Conservation (phyloP, 2,888 invertebrate species). For the Phalera bucephala region DNA sequence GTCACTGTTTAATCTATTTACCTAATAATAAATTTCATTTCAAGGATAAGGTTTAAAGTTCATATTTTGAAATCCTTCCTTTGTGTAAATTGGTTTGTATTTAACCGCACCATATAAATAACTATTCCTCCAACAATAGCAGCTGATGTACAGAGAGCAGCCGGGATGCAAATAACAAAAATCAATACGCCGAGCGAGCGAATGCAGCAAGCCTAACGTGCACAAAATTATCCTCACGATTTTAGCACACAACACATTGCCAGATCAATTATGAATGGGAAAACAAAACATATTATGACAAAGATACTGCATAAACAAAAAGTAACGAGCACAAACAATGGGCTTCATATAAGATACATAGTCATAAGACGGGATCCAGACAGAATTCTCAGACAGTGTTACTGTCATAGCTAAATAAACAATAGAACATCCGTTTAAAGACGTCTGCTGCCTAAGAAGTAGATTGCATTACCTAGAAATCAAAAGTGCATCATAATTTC, state of each 20-base stretch:
- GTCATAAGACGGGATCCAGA: slow-evolving; percentile 35
- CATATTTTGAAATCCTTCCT: neutral
- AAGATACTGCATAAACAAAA: slow-evolving; percentile 13
- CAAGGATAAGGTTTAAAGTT: slow-evolving; percentile 1
- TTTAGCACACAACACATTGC: slow-evolving; percentile 49
- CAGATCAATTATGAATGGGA: slow-evolving; percentile 21
- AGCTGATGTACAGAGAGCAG: slow-evolving; percentile 68
- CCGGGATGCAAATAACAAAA: slow-evolving; percentile 81
- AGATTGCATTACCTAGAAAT: slow-evolving; percentile 40
- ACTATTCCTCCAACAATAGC: slow-evolving; percentile 70
- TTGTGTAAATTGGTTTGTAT: slow-evolving; percentile 10
- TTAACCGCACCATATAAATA: slow-evolving; percentile 45
- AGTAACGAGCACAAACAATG: slow-evolving; percentile 14
- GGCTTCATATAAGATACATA: slow-evolving; percentile 14
- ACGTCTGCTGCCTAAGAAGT: slow-evolving; percentile 64
- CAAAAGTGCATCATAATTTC: slow-evolving; percentile 35
- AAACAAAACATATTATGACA: slow-evolving; percentile 4
- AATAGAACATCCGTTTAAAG: slow-evolving; percentile 67
- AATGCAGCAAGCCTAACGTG: slow-evolving; percentile 61
- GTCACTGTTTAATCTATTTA: neutral
- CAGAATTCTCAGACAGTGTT: slow-evolving; percentile 61
- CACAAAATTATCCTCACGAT: slow-evolving; percentile 66
- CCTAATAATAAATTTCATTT: neutral
- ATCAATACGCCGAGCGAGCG: slow-evolving; percentile 70
- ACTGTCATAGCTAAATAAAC: slow-evolving; percentile 55